These are phyloP conservation scores for Zaprionus kolodkinae DNA, from an alignment of 1,140 invertebrate genomes.

Conservation along the genomic window DNA sequence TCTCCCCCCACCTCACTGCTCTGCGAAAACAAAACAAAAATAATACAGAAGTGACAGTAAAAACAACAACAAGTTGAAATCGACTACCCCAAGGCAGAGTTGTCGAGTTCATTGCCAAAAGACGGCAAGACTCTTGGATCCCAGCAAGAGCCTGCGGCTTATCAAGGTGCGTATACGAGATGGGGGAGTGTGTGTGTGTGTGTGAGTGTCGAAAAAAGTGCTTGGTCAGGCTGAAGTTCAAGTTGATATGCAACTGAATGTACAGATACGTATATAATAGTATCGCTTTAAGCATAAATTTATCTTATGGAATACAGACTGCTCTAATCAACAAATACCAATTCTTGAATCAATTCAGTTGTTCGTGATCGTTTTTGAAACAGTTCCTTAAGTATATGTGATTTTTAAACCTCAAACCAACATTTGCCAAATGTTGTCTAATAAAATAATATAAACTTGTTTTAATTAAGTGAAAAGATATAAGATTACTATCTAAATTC, in stretches of 20 bases:
- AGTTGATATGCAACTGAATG: neutral
- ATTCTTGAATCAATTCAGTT: neutral
- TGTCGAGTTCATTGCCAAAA: slow-evolving; percentile 35
- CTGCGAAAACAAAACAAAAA: too few relatives aligned
- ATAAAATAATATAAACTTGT: too few relatives aligned
- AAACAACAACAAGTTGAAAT: slow-evolving; percentile 3
- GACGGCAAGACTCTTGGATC: slow-evolving; percentile 62
- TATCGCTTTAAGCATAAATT: too few relatives aligned
- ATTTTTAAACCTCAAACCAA: too few relatives aligned
- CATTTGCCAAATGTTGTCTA: too few relatives aligned
- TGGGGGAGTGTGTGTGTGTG: too few relatives aligned
- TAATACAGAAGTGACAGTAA: slow-evolving; percentile 33
- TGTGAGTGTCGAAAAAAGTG: slow-evolving; percentile 5
- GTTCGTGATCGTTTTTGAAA: neutral
- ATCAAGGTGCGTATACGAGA: slow-evolving; percentile 49
- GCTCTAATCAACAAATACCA: neutral
- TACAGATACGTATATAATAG: too few relatives aligned
- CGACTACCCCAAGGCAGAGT: slow-evolving; percentile 8
- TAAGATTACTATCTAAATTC: too few relatives aligned
- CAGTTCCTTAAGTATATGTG: neutral
- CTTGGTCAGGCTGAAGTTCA: neutral
- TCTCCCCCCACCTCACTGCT: neutral
- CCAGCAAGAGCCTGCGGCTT: slow-evolving; percentile 55
- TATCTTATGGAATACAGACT: neutral
- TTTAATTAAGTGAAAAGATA: too few relatives aligned